Conservation (phyloP, 1,140 invertebrate genomes). For the Drosophila quadrilineata region DNA sequence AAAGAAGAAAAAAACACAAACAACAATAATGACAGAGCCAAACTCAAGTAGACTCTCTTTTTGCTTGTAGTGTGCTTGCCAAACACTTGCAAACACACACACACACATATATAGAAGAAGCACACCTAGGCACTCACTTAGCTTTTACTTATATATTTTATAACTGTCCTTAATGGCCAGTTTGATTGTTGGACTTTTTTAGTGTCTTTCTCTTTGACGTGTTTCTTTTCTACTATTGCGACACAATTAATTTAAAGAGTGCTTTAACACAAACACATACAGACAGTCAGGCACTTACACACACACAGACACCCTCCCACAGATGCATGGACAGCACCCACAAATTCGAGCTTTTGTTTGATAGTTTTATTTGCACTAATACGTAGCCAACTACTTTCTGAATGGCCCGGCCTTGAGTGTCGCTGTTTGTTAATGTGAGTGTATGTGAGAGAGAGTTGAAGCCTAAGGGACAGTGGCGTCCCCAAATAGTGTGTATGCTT, state of each 20-base stretch:
- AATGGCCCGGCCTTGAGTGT: conserved; percentile 43
- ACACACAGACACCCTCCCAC: conserved; percentile 16
- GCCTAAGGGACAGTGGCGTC: conserved; percentile 27
- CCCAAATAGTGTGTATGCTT: neutral
- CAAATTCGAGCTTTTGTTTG: conserved; percentile 34
- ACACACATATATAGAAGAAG: no score
- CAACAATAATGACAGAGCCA: neutral
- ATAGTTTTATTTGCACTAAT: conserved; percentile 36
- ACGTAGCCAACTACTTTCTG: conserved; percentile 49
- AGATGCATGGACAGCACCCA: conserved; percentile 22
- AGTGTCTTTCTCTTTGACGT: conserved; percentile 17
- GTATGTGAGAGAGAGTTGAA: neutral
- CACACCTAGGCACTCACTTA: neutral
- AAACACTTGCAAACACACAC: neutral
- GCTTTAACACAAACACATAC: conserved; percentile 33
- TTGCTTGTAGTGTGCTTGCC: neutral
- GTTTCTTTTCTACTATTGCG: conserved; percentile 45
- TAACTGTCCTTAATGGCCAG: neutral
- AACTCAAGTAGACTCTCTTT: conserved; percentile 12
- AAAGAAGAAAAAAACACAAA: conserved; percentile 6
- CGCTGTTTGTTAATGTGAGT: neutral
- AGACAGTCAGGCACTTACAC: conserved; percentile 24
- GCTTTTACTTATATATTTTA: conserved; percentile 17
- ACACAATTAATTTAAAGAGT: conserved; percentile 63
- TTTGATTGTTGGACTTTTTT: conserved; percentile 14